Base-by-base conservation (phyloP, 2,888 invertebrate genomes). In the Pantelozetes paolii region DNA sequence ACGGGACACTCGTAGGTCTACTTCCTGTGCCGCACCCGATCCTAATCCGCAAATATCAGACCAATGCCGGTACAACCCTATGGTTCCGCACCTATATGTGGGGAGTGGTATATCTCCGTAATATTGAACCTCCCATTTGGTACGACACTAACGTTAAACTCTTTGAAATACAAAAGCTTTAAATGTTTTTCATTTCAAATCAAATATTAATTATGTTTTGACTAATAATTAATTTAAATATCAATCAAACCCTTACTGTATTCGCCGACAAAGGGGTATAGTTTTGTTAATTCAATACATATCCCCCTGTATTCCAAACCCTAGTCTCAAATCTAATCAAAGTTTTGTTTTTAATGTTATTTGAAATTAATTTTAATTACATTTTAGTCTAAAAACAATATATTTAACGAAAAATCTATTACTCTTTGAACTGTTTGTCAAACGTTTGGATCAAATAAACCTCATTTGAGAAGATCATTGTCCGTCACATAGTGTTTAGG, bases 81-180 rank as follows among this genome's bases (percentile, higher is more conserved):
- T 99, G 99, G 99, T 99, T 99, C 85, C 86, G 98, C 74, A 99
- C 98, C 0, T 99, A 99, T 83, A 93, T 99, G 89, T 99, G 98
- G 98, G 99, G 98, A 71, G 94, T 99, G 73, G 97, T 99, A 79
- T 99, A 99, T 84, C 87, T 99, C 80, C 89, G 96, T 80, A 99
- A 99, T 84, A 91, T 96, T 73, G 97, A 98, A 82, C 99, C 99
- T 15, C 97, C 99, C 0, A 91, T 99, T 78, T 99, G 99, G 99
- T 98, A 97, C 83, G 98, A 99, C 82, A 99, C 99, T 0, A 94
- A 98, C 81, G 98, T 99, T 71, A 97, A 97, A 83, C 85, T 99
- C 77, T 99, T 99, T 85, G 99, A 99, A 86, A 98, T 99, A 80
- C 98, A 99, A 45, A 76, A 75, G 36, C 72, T 74, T 13, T 75